These are phyloP conservation scores for Lamellibrachia luymesi DNA, from an alignment of 1,140 invertebrate species.

Conservation along the genomic window DNA sequence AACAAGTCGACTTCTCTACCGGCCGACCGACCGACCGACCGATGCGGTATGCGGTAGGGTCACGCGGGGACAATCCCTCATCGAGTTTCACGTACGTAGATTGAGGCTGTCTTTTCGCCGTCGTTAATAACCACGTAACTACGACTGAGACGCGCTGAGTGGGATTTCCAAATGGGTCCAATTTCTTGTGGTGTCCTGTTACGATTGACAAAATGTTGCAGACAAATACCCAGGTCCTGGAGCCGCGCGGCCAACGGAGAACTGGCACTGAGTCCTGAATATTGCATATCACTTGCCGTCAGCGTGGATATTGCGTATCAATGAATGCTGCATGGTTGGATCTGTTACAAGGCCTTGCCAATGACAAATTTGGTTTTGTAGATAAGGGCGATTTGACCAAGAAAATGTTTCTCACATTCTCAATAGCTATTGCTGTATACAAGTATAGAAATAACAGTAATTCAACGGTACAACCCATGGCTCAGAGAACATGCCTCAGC, in stretches of 20 bases:
- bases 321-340: background rate
- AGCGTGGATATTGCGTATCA: constrained; percentile 4
- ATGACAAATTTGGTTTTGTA: background rate
- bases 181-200: background rate
- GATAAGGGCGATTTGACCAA: background rate
- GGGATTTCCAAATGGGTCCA: background rate
- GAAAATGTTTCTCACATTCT: background rate
- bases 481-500: too few relatives aligned
- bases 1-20: too few relatives aligned
- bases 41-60: too few relatives aligned
- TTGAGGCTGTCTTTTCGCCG: background rate
- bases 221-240: background rate
- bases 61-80: background rate
- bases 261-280: background rate
- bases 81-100: background rate
- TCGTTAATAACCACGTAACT: background rate
- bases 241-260: background rate
- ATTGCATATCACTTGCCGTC: background rate
- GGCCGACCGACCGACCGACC: background rate
- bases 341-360: background rate
- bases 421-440: too few relatives aligned
- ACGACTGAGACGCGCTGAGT: background rate
- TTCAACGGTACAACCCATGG: too few relatives aligned
- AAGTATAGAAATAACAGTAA: too few relatives aligned
- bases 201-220: background rate